Conservation (phyloP, 2,113 vertebrate genomes). For the Microcebus ravelobensis region DNA sequence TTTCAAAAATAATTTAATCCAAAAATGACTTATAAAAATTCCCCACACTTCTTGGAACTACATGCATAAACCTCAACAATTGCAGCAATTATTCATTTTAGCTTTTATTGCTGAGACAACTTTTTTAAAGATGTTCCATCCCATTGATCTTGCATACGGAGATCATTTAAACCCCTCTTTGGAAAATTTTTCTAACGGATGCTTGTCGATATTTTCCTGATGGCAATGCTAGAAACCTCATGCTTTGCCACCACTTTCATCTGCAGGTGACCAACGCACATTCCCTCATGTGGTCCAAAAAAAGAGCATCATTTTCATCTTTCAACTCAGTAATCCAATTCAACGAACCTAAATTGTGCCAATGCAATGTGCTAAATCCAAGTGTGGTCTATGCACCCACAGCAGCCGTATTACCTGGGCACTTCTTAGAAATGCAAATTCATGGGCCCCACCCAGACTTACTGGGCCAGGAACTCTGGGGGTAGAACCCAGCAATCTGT, state of each 20-base stretch:
- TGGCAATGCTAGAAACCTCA: not conserved
- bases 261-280: not conserved
- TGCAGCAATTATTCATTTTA: slow-evolving; percentile 24
- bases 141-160: slow-evolving; percentile 35
- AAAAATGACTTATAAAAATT: slow-evolving; percentile 53
- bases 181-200: not conserved
- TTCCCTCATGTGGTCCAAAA: too few relatives aligned
- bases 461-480: not conserved
- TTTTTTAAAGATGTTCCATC: slow-evolving; percentile 28
- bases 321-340: not conserved
- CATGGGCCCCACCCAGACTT: not conserved
- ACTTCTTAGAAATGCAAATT: not conserved
- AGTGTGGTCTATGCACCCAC: not conserved
- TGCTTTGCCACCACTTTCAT: not conserved
- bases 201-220: slow-evolving; percentile 60
- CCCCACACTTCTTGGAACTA: slow-evolving; percentile 22
- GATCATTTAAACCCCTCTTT: slow-evolving; percentile 53
- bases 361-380: not conserved
- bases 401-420: not conserved
- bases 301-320: slow-evolving; percentile 1
- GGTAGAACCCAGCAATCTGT: not conserved
- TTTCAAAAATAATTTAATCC: slow-evolving; percentile 50
- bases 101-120: slow-evolving; percentile 47
- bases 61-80: slow-evolving; percentile 3
- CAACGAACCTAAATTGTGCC: not conserved